Evolutionary conservation across 2,888 invertebrate genomes (phyloP), one percentile per base, ranked within the genome.

Genomic region (Opisthograptis luteolata): DNA sequence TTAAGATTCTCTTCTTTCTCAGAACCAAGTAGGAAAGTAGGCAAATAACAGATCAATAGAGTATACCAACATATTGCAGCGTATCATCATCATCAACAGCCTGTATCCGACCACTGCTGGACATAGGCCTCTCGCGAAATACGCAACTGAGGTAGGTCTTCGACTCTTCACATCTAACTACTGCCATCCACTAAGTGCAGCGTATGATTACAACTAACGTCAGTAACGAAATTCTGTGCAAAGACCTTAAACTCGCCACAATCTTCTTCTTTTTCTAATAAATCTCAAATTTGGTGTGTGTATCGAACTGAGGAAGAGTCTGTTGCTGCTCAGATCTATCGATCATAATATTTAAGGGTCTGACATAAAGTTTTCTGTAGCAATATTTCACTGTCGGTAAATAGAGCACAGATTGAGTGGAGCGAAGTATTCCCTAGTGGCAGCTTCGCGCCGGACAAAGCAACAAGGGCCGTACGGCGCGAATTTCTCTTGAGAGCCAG

Each of bases 401-500:
- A 55, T 60, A 58, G 60, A 60, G 57, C 60, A 60, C 55, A 60
- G 62, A 62, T 62, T 62, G 53, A 51, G 60, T 60, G 48, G 55
- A 53, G 63, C 65, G 58, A 58, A 64, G 65, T 62, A 66, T 64
- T 66, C 75, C 68, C 66, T 55, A 60, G 68, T 68, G 71, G 63
- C 68, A 63, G 64, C 67, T 76, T 76, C 66, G 60, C 67, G 65
- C 66, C 65, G 70, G 70, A 78, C 76, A 76, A 74, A 74, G 67
- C 72, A 70, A 64, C 67, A 62, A 68, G 62, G 67, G 68, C 68
- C 52, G 69, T 65, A 67, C 60, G 59, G 70, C 71, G 76, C 72
- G 71, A 75, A 81, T 81, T 81, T 82, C 81, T 83, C 80, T 66
- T 66, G 79, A 80, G 82, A 78, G 73, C 68, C 66, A 69, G 66